Evolutionary conservation across 2,113 vertebrate genomes (phyloP).

Genomic region (Tragelaphus buxtoni): DNA sequence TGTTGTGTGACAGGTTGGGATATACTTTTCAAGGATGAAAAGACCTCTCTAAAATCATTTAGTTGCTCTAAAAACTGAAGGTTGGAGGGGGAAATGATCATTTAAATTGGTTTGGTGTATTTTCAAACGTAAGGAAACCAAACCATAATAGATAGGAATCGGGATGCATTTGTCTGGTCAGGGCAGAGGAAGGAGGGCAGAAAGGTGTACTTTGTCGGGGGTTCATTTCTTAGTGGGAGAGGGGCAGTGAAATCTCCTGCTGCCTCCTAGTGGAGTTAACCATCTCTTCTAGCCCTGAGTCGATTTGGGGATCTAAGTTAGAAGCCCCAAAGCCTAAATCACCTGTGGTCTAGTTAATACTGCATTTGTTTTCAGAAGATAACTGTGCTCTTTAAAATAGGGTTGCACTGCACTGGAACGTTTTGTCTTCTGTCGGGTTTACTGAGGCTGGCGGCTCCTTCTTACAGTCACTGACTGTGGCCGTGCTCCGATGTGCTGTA

Average conservation of each 20-base stretch:
- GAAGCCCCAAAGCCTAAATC: not conserved
- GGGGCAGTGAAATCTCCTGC: not conserved
- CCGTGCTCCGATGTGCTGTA: not conserved
- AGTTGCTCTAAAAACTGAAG: not conserved
- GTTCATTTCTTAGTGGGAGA: not conserved
- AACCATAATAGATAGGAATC: not conserved
- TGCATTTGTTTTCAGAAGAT: slow-evolving; percentile 1
- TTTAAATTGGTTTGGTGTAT: not conserved
- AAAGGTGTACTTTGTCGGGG: not conserved
- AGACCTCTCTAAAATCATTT: not conserved
- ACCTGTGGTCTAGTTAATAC: not conserved
- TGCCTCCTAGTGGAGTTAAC: not conserved
- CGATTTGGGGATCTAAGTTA: not conserved
- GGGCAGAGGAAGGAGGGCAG: not conserved
- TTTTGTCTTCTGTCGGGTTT: not conserved
- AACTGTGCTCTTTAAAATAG: not conserved
- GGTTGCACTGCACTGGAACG: not conserved
- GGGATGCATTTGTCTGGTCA: not conserved
- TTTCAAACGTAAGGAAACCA: not conserved
- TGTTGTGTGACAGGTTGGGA: not conserved
- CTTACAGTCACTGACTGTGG: not conserved
- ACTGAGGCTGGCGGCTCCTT: not conserved
- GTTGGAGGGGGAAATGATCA: not conserved
- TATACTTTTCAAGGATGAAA: not conserved
- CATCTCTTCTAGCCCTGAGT: not conserved